Conservation (phyloP, 2,797 vertebrate genomes). For the Tamandua tetradactyla region DNA sequence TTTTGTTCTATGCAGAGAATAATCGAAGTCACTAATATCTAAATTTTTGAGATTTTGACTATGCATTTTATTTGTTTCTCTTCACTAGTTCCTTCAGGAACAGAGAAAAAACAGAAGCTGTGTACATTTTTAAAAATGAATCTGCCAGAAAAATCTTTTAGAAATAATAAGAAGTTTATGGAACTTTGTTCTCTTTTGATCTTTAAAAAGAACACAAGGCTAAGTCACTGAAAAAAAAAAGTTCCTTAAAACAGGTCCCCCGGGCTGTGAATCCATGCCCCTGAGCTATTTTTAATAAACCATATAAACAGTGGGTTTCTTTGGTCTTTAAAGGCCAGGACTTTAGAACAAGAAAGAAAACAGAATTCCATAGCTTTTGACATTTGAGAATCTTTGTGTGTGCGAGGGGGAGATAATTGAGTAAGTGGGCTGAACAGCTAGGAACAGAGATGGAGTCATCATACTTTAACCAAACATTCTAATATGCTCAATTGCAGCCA, state of each 20-base stretch:
- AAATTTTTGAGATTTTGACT: not conserved
- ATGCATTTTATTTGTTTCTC: not conserved
- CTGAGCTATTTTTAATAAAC: constrained; percentile 65
- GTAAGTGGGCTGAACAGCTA: constrained; percentile 18
- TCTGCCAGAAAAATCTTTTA: constrained; percentile 5
- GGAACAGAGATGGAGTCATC: constrained; percentile 1
- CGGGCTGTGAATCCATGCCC: constrained; percentile 38
- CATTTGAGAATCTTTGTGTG: constrained; percentile 64
- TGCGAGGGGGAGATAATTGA: constrained; percentile 45
- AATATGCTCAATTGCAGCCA: not conserved
- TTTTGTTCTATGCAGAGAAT: not conserved
- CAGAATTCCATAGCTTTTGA: constrained; percentile 74
- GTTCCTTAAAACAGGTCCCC: not conserved
- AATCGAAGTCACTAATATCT: not conserved
- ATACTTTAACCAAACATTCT: constrained; percentile 48
- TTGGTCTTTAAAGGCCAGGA: constrained; percentile 59
- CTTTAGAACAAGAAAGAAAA: constrained; percentile 64
- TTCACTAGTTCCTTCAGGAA: not conserved
- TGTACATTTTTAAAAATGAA: constrained; percentile 12
- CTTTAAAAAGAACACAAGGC: constrained; percentile 59
- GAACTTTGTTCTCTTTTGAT: constrained; percentile 54
- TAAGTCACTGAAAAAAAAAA: not conserved
- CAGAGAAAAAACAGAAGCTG: not conserved
- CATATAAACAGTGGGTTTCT: constrained; percentile 46
- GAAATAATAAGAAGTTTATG: constrained; percentile 57